Percentiles rank a stretch among this genome's conserved stretches.
phyloP scores from a whole-genome alignment of 1,140 invertebrate species.

The Philopotamus ludificatus region DNA sequence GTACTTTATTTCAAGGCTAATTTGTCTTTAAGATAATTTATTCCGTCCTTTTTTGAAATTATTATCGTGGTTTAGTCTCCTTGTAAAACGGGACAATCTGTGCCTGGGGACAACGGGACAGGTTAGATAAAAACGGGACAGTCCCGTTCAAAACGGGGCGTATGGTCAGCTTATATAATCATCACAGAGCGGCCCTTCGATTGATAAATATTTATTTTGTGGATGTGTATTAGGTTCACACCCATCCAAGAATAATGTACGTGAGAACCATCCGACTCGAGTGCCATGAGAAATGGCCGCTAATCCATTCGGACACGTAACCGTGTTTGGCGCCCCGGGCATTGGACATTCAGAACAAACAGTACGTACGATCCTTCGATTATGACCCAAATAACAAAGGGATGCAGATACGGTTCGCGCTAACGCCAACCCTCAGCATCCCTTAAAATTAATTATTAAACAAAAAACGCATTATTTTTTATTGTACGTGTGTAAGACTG shows the following conservation, averaged over 20 bases:
- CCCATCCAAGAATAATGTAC: constrained; percentile 1
- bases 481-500: not conserved
- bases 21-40: too few species aligned
- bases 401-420: not conserved
- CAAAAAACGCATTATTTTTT: not conserved
- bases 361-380: constrained; percentile 8
- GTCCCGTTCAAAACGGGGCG: too few species aligned
- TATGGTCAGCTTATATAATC: too few species aligned
- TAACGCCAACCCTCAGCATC: not conserved
- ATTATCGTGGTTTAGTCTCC: too few species aligned
- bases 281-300: constrained; percentile 4
- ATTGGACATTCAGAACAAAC: constrained; percentile 21
- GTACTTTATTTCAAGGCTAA: too few species aligned
- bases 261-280: constrained; percentile 5
- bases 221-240: not conserved
- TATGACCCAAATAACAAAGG: constrained; percentile 11
- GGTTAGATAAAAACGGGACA: too few species aligned
- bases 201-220: too few species aligned
- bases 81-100: too few species aligned
- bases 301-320: constrained; percentile 21
- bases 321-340: constrained; percentile 10
- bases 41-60: too few species aligned
- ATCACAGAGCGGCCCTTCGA: too few species aligned
- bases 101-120: too few species aligned
- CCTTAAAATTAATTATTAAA: not conserved